Evolutionary conservation across 2,113 vertebrate genomes (phyloP), one percentile per base, ranked within the genome.

Genomic region (Takifugu flavidus): DNA sequence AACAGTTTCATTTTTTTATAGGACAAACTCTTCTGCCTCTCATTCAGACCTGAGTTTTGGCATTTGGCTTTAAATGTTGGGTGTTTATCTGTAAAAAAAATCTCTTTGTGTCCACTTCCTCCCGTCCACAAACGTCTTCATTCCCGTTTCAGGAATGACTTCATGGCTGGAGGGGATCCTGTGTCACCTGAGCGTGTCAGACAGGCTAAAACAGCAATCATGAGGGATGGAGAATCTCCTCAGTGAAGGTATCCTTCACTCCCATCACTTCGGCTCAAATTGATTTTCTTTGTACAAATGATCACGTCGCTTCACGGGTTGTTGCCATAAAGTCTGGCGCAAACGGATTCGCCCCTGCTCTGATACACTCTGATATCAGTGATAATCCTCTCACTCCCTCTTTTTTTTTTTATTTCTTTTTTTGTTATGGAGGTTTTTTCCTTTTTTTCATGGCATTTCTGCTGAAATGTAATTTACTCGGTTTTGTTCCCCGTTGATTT

Each of bases 401-500:
- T 13, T 47, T 62, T 6, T 52, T 42, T 4, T 11, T 3, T 3
- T 3, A 4, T 4, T 3, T 53, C 15, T 64, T 25, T 25, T 60
- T 49, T 84, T 87, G 86, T 83, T 47, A 45, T 67, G 60, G 70
- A 73, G 66, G 2, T 2, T 5, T 46, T 46, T 43, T 43, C 4
- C 10, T 46, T 46, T 69, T 81, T 82, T 62, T 75, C 45, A 61
- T 82, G 70, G 70, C 61, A 73, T 74, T 80, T 72, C 51, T 68
- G 61, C 43, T 31, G 61, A 77, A 69, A 84, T 66, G 74, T 77
- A 82, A 85, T 86, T 82, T 65, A 79, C 55, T 75, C 74, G 64
- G 63, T 74, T 74, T 69, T 52, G 60, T 68, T 85, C 82, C 77
- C 83, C 53, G 70, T 72, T 83, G 80, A 84, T 79, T 67, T 81